A percentile compares a stretch with the other conserved stretches of the same genome.
Evolutionary conservation across 2,113 vertebrate genomes (phyloP).

Genomic region (Neomonachus schauinslandi): DNA sequence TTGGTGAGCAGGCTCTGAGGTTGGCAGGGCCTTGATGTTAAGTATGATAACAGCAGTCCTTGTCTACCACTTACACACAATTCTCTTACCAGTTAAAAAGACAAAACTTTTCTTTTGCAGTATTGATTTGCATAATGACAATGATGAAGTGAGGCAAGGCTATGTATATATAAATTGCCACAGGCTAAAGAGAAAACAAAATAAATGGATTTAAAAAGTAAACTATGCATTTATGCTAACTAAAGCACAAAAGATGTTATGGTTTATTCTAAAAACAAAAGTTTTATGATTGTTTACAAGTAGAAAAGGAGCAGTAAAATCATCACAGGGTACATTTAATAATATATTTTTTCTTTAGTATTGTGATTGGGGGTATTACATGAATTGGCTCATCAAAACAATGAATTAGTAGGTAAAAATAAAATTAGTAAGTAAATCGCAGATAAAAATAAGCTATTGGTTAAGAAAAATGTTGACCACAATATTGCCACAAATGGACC

Average conservation of each 20-base stretch:
- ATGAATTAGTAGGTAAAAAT: background rate
- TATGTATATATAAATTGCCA: background rate
- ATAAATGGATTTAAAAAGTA: constrained; percentile 37
- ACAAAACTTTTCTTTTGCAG: background rate
- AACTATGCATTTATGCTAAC: background rate
- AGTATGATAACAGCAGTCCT: background rate
- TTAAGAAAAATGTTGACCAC: background rate
- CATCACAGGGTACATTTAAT: background rate
- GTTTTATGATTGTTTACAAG: background rate
- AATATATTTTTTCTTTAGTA: background rate
- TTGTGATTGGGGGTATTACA: background rate
- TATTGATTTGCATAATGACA: background rate
- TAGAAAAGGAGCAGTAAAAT: background rate
- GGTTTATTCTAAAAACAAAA: background rate
- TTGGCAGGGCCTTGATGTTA: background rate
- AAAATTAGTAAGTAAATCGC: background rate
- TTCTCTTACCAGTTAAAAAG: background rate
- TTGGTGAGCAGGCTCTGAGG: background rate
- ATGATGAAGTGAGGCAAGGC: background rate
- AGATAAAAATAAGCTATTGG: background rate
- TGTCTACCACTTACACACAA: background rate
- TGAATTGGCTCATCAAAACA: background rate
- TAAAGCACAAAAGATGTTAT: background rate
- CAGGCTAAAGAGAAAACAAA: background rate
- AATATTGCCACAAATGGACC: background rate